These are phyloP conservation scores for Oreochromis mossambicus DNA, from an alignment of 2,797 vertebrate genomes.

Conservation along the genomic window DNA sequence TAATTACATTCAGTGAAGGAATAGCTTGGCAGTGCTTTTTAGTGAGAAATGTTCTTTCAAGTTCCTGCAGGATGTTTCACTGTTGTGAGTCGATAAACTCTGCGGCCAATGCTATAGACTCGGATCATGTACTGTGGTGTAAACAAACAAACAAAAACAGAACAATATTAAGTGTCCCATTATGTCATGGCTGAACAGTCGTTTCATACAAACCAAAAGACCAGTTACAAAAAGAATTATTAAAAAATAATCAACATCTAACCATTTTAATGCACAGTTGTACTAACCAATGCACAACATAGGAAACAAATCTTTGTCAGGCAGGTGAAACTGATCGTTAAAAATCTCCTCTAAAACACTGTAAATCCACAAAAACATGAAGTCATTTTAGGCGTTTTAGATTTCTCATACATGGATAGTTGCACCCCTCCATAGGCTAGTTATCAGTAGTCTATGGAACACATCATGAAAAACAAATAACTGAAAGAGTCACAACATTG, in stretches of 20 bases:
- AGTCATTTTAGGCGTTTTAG: constrained; percentile 11
- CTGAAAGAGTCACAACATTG: constrained; percentile 20
- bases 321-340: constrained; percentile 10
- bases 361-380: constrained; percentile 27
- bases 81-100: neutral
- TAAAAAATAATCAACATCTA: constrained; percentile 42
- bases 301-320: constrained; percentile 47
- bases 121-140: neutral
- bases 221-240: constrained; percentile 13
- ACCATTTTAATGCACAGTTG: constrained; percentile 74
- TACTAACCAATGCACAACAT: constrained; percentile 60
- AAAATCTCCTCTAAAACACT: constrained; percentile 47
- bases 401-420: constrained; percentile 8
- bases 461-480: constrained; percentile 21
- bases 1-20: constrained; percentile 30
- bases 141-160: neutral
- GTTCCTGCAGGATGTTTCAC: constrained; percentile 35
- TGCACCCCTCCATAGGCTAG: constrained; percentile 56
- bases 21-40: constrained; percentile 56
- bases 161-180: constrained; percentile 17
- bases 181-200: constrained; percentile 3
- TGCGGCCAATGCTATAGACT: neutral
- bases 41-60: constrained; percentile 35
- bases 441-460: constrained; percentile 56
- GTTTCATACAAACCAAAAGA: constrained; percentile 56